Percentiles rank a stretch among this genome's conserved stretches.
Evolutionary conservation across 2,113 vertebrate species (phyloP).

Genomic region (Psettodes erumei): DNA sequence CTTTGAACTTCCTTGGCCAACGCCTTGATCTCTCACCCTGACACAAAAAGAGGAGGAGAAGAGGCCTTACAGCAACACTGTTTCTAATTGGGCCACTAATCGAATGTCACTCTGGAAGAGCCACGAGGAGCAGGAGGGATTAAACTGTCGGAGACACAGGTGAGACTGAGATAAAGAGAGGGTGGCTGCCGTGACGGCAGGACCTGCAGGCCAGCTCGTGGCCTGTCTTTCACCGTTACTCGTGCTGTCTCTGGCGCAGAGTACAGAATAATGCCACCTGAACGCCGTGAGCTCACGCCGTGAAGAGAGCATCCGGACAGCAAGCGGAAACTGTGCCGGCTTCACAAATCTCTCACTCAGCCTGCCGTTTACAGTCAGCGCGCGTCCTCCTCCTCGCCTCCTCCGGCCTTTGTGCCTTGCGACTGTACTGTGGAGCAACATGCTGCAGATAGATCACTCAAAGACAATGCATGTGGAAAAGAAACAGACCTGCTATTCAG

Average conservation of each 20-base stretch:
- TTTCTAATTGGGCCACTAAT: slow-evolving; percentile 89
- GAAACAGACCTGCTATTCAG: not conserved
- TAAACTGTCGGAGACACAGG: slow-evolving; percentile 78
- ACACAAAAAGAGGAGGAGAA: slow-evolving; percentile 35
- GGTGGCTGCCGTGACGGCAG: slow-evolving; percentile 55
- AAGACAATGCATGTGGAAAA: not conserved
- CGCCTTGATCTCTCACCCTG: slow-evolving; percentile 34
- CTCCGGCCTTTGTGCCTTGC: not conserved
- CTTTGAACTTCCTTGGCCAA: slow-evolving; percentile 37
- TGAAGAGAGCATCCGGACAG: slow-evolving; percentile 18
- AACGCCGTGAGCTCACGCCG: slow-evolving; percentile 20
- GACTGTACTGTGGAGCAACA: not conserved
- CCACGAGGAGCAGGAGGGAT: slow-evolving; percentile 80
- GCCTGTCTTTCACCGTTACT: slow-evolving; percentile 61
- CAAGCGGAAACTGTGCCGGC: slow-evolving; percentile 1
- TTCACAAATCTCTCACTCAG: slow-evolving; percentile 10
- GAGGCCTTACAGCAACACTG: slow-evolving; percentile 81
- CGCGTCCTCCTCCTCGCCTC: not conserved
- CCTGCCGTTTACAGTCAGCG: not conserved
- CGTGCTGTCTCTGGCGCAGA: slow-evolving; percentile 38
- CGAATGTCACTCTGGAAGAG: slow-evolving; percentile 85
- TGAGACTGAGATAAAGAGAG: slow-evolving; percentile 70
- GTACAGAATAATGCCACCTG: slow-evolving; percentile 42
- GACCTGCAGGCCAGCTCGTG: slow-evolving; percentile 60
- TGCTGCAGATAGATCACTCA: not conserved